These are phyloP conservation scores for Channa maculata DNA, from an alignment of 2,113 vertebrate species.

Conservation along the genomic window DNA sequence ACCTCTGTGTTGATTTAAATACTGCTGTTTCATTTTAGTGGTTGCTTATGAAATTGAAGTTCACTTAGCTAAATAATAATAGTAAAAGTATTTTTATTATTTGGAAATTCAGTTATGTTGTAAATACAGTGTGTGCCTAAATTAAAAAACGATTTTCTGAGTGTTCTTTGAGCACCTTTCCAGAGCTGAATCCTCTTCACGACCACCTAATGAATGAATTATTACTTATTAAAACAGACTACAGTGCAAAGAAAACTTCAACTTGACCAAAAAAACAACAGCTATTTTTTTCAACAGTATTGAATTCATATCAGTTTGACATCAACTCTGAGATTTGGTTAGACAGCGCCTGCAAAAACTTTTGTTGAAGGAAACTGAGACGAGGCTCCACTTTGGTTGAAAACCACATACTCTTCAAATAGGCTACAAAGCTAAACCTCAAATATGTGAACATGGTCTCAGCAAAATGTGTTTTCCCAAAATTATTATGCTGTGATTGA, in stretches of 20 bases:
- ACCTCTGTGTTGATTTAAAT: neutral
- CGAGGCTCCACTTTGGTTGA: constrained; percentile 48
- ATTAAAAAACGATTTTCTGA: no score
- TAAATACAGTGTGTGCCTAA: no score
- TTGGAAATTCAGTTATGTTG: neutral
- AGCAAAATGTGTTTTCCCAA: constrained; percentile 45
- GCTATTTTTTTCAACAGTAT: neutral
- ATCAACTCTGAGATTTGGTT: constrained; percentile 26
- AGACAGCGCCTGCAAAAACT: constrained; percentile 6
- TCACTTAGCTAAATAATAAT: neutral
- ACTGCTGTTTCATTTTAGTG: neutral
- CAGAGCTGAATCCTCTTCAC: neutral
- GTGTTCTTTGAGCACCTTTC: neutral
- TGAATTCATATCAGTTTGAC: constrained; percentile 7
- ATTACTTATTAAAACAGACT: neutral
- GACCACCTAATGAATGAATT: neutral
- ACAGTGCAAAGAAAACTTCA: no score
- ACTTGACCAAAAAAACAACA: no score
- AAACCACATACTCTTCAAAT: constrained; percentile 61
- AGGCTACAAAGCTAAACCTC: constrained; percentile 52
- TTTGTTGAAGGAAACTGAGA: constrained; percentile 44
- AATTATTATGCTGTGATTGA: constrained; percentile 38
- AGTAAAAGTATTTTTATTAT: no score
- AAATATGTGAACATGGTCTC: constrained; percentile 57
- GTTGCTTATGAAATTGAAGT: neutral